A percentile compares a stretch with the other conserved stretches of the same genome.
Conservation (phyloP, 2,797 vertebrate species). For the Pangasius mekongensis region DNA sequence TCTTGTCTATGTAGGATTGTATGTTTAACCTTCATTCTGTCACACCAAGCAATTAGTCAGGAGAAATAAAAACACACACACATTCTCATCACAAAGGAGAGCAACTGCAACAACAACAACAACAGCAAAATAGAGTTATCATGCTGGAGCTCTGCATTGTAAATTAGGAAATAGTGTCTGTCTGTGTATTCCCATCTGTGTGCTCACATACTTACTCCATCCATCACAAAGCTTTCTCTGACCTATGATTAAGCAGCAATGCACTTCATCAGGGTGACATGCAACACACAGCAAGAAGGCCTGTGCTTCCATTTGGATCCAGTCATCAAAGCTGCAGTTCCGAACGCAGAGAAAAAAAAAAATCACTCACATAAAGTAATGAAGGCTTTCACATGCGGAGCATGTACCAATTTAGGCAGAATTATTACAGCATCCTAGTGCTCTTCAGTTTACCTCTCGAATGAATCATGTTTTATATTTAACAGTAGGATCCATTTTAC, state of each 20-base stretch:
- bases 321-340: conserved; percentile 26
- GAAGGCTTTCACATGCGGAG: conserved; percentile 14
- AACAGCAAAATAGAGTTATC: neutral
- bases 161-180: neutral
- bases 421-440: conserved; percentile 9
- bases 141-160: neutral
- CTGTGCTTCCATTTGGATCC: conserved; percentile 2
- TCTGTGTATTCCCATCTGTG: neutral
- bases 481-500: conserved; percentile 41
- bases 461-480: conserved; percentile 39
- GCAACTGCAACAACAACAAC: neutral
- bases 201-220: neutral
- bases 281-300: conserved; percentile 8
- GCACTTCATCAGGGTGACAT: neutral
- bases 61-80: conserved; percentile 18
- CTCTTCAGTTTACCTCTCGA: conserved; percentile 31
- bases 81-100: conserved; percentile 13
- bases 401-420: conserved; percentile 12
- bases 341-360: conserved; percentile 1
- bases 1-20: conserved; percentile 34
- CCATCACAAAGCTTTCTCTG: conserved; percentile 12
- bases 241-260: conserved; percentile 12
- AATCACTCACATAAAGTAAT: conserved; percentile 22
- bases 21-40: conserved; percentile 44
- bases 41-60: conserved; percentile 25